Conservation (phyloP, 2,888 invertebrate species). For the Alcis repandata region DNA sequence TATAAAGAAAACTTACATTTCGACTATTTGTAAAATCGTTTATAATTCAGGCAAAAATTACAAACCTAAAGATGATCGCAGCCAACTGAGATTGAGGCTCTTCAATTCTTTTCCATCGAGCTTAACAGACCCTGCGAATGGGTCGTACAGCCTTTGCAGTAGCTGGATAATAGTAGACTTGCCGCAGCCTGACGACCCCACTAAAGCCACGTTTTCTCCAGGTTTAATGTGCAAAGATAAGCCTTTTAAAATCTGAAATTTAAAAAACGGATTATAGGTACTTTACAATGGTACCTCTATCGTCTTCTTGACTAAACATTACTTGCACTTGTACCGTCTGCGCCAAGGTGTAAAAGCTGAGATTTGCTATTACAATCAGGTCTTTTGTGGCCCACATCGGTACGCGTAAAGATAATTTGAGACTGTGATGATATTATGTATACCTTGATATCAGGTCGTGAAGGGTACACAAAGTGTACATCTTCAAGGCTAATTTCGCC, state of each 20-base stretch:
- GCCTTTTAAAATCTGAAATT: slow-evolving; percentile 88
- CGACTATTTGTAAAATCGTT: not conserved
- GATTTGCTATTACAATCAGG: too few species aligned
- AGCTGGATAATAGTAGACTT: slow-evolving; percentile 93
- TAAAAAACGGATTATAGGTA: not conserved
- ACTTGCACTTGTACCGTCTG: not conserved
- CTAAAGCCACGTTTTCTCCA: slow-evolving; percentile 91
- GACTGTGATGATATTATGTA: not conserved
- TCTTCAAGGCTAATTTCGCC: slow-evolving; percentile 91
- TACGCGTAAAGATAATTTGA: too few species aligned
- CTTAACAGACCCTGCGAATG: slow-evolving; percentile 84
- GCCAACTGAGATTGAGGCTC: slow-evolving; percentile 90
- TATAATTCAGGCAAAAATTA: slow-evolving; percentile 10
- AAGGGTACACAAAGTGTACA: slow-evolving; percentile 92
- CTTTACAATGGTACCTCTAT: too few species aligned
- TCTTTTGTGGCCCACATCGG: too few species aligned
- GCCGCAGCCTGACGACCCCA: slow-evolving; percentile 92
- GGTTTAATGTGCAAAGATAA: slow-evolving; percentile 88
- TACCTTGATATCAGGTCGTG: slow-evolving; percentile 89
- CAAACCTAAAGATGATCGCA: slow-evolving; percentile 90
- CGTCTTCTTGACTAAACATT: not conserved
- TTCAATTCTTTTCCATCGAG: slow-evolving; percentile 89
- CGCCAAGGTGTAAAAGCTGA: not conserved
- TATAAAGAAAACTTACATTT: not conserved
- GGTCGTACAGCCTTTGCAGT: slow-evolving; percentile 91